A percentile compares a stretch with the other conserved stretches of the same genome.
phyloP scores from a whole-genome alignment of 2,113 vertebrate species.

The Aix galericulata region DNA sequence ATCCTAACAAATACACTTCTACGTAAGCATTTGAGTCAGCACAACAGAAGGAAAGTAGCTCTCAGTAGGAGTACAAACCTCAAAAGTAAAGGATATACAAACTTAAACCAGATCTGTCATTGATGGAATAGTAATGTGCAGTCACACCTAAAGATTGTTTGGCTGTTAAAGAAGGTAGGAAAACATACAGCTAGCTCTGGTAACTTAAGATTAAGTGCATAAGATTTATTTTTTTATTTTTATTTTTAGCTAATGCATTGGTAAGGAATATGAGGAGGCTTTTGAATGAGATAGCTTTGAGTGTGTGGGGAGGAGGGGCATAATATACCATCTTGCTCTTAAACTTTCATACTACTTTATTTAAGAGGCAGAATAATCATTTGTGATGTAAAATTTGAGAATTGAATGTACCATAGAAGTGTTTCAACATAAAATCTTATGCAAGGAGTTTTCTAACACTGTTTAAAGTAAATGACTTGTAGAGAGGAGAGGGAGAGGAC shows the following conservation, averaged over 20 bases:
- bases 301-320: not conserved
- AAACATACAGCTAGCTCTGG: not conserved
- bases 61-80: not conserved
- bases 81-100: not conserved
- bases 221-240: not conserved
- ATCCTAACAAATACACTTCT: not conserved
- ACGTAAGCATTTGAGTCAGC: not conserved
- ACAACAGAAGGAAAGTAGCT: not conserved
- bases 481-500: not conserved
- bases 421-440: not conserved
- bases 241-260: no score
- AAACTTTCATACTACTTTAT: not conserved
- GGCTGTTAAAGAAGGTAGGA: not conserved
- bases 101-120: not conserved
- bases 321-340: not conserved
- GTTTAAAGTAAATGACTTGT: not conserved
- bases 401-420: not conserved
- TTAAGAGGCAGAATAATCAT: not conserved
- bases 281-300: not conserved
- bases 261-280: not conserved
- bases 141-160: not conserved
- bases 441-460: not conserved
- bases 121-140: not conserved
- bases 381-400: not conserved
- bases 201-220: not conserved